Evolutionary conservation across 2,113 vertebrate genomes (phyloP), one percentile per base, ranked within the genome.

Genomic region (Protobothrops mucrosquamatus): DNA sequence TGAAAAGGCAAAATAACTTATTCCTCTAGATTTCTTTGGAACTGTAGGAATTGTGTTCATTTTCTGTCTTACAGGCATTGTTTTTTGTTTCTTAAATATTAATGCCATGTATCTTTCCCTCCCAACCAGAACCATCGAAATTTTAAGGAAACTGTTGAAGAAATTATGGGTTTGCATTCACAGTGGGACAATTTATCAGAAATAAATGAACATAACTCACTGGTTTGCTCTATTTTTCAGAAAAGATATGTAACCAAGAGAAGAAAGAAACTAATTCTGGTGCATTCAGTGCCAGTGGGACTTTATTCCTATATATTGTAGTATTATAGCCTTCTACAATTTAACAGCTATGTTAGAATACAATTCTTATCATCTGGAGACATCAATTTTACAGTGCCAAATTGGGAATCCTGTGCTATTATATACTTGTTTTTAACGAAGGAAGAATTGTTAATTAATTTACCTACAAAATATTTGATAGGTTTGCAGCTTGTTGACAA

Each of bases 41-140:
- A 43, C 20, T 11, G 39, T 57, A 34, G 39, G 74, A 81, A 56
- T 89, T 34, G 34, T 87, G 15, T 81, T 95, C 18, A 88, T 87
- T 86, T 87, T 48, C 51, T 93, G 92, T 90, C 48, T 69, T 61
- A 88, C 23, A 54, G 3, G 22, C 54, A 51, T 48, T 23, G 85
- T 48, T n/a, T 90, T 69, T 43, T 34, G 10, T 64, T 91, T 85
- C 22, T 55, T 39, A 20, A 43, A 29, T 55, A n/a, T 56, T 57
- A 95, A 88, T 94, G 61, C 92, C 9, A 51, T 93, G 55, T 29
- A 4, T 54, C 54, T 88, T 8, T 39, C 29, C 11, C 22, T 34
- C 2, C 94, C 85, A 94, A 95, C 95, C 95, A 97, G 97, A 93
- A 61, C 93, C 12, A 61, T 55, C 87, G 74, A 94, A 94, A 94